Percentiles rank a stretch among this genome's conserved stretches.
Conservation (phyloP, 2,888 invertebrate genomes). For the Clanis bilineata region DNA sequence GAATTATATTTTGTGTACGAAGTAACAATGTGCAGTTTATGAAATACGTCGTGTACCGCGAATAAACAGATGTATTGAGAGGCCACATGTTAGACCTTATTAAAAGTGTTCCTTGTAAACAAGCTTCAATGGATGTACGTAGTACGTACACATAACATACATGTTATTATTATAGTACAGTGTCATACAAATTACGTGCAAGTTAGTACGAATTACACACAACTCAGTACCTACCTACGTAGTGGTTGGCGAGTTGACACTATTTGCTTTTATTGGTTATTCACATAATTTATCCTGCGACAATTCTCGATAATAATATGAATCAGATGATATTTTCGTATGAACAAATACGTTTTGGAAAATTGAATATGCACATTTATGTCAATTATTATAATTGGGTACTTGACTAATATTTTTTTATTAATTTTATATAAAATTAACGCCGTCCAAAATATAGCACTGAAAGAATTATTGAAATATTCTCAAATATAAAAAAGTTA, state of each 20-base stretch:
- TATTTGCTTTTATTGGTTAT: slow-evolving; percentile 5
- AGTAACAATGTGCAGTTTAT: slow-evolving; percentile 24
- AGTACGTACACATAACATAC: slow-evolving; percentile 16
- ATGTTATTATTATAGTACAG: no score
- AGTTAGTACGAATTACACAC: background rate
- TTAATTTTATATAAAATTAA: no score
- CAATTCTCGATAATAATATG: slow-evolving; percentile 18
- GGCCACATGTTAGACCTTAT: slow-evolving; percentile 52
- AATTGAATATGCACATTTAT: no score
- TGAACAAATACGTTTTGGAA: background rate
- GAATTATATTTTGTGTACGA: background rate
- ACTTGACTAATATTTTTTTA: no score
- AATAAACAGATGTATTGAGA: slow-evolving; percentile 56
- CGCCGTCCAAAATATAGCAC: no score
- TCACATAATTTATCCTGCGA: background rate
- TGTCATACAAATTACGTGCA: slow-evolving; percentile 7
- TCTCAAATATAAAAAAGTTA: no score
- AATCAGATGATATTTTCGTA: slow-evolving; percentile 22
- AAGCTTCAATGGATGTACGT: slow-evolving; percentile 24
- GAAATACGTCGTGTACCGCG: slow-evolving; percentile 44
- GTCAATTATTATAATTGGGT: no score
- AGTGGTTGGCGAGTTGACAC: background rate
- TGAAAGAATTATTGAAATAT: no score
- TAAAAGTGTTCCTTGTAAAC: slow-evolving; percentile 47
- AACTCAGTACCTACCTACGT: background rate